Conservation (phyloP, 1,140 invertebrate genomes). For the Drosophila mojavensis region DNA sequence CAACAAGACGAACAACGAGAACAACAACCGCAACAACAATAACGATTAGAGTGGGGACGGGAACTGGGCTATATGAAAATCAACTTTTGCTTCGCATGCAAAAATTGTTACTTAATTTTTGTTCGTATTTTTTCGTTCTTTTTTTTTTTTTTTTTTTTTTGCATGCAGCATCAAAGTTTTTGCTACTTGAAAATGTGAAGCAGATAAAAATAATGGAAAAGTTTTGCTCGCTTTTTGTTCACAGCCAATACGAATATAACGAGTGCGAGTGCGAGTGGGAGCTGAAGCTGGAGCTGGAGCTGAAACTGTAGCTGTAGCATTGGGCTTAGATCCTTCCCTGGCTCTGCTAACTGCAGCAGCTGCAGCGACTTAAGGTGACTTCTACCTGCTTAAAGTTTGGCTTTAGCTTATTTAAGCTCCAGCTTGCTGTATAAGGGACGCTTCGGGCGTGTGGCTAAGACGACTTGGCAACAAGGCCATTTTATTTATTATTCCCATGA, state of each 20-base stretch:
- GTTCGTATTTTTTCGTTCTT: constrained; percentile 41
- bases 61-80: constrained; percentile 63
- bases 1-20: constrained; percentile 22
- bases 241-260: constrained; percentile 49
- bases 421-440: constrained; percentile 18
- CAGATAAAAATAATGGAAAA: constrained; percentile 82
- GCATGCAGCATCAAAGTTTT: constrained; percentile 77
- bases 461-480: constrained; percentile 55
- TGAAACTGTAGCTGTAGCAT: constrained; percentile 11
- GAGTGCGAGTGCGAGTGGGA: constrained; percentile 1
- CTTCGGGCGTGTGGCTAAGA: neutral
- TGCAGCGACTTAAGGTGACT: constrained; percentile 67
- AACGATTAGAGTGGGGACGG: constrained; percentile 43
- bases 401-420: constrained; percentile 53
- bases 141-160: constrained; percentile 45
- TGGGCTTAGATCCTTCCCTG: constrained; percentile 32
- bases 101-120: constrained; percentile 78
- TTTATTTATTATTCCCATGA: constrained; percentile 64
- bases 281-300: neutral
- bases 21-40: constrained; percentile 51
- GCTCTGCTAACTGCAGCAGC: constrained; percentile 39
- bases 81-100: constrained; percentile 68
- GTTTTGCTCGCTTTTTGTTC: constrained; percentile 59
- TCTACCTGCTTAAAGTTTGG: constrained; percentile 72
- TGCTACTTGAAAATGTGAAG: constrained; percentile 76